phyloP scores from a whole-genome alignment of 2,888 invertebrate genomes.

The Pharmacophagus antenor region DNA sequence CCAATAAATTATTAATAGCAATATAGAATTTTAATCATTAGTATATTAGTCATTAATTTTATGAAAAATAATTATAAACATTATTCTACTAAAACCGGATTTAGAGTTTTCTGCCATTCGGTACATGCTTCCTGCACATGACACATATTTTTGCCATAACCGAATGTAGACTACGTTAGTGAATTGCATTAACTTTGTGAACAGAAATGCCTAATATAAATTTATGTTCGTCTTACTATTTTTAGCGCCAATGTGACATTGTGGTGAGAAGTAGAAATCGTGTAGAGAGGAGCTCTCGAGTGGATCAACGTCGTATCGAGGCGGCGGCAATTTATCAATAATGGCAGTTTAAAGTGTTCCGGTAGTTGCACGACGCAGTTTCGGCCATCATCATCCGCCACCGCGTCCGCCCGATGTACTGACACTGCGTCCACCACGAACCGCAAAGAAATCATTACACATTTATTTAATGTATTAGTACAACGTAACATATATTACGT shows the following conservation, averaged over 20 bases:
- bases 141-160: background rate
- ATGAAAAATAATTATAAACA: no score
- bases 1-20: no score
- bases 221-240: background rate
- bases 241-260: slow-evolving; percentile 48
- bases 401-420: slow-evolving; percentile 1
- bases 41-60: no score
- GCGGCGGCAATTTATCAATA: slow-evolving; percentile 76
- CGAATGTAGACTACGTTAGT: background rate
- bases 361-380: slow-evolving; percentile 59
- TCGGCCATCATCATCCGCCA: slow-evolving; percentile 51
- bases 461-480: background rate
- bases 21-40: no score
- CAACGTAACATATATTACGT: background rate
- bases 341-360: slow-evolving; percentile 76
- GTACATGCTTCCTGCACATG: no score
- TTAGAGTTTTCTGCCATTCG: no score
- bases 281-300: slow-evolving; percentile 45
- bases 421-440: background rate
- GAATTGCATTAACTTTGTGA: no score
- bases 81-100: no score
- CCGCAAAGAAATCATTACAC: background rate
- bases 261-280: slow-evolving; percentile 37
- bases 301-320: slow-evolving; percentile 58
- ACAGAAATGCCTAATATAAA: background rate